phyloP scores from a whole-genome alignment of 2,113 vertebrate species.

The Cyprinodon tularosa region DNA sequence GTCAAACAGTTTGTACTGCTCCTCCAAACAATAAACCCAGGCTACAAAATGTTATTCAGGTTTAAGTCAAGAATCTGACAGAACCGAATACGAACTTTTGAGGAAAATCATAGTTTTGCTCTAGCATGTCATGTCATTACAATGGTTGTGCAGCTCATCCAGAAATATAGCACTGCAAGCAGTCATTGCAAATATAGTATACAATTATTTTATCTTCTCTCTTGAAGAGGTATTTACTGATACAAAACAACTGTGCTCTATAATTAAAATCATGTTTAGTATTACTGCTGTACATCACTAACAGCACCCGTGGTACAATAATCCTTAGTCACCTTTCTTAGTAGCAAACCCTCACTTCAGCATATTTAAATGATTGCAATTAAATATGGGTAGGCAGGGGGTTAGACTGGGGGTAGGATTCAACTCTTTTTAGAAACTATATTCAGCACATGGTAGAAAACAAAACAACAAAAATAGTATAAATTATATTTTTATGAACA shows the following conservation, averaged over 20 bases:
- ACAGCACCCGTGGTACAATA: neutral
- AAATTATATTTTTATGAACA: neutral
- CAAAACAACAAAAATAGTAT: neutral
- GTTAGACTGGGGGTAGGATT: neutral
- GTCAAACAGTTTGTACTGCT: neutral
- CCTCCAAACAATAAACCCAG: neutral
- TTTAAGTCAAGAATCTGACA: no score
- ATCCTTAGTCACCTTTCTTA: neutral
- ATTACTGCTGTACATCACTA: neutral
- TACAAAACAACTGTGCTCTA: neutral
- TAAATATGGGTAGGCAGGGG: neutral
- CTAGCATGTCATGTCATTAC: no score
- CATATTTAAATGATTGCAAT: neutral
- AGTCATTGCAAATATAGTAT: no score
- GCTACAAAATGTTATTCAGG: no score
- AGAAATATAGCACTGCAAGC: no score
- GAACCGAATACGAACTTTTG: no score
- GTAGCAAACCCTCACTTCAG: neutral
- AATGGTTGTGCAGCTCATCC: no score
- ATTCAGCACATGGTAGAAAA: neutral
- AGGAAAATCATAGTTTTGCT: no score
- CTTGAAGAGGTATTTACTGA: no score
- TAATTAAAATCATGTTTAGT: neutral
- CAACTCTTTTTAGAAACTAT: neutral
- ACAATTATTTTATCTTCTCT: no score